phyloP scores from a whole-genome alignment of 2,888 invertebrate genomes.

The Cremastobaeus sp. region DNA sequence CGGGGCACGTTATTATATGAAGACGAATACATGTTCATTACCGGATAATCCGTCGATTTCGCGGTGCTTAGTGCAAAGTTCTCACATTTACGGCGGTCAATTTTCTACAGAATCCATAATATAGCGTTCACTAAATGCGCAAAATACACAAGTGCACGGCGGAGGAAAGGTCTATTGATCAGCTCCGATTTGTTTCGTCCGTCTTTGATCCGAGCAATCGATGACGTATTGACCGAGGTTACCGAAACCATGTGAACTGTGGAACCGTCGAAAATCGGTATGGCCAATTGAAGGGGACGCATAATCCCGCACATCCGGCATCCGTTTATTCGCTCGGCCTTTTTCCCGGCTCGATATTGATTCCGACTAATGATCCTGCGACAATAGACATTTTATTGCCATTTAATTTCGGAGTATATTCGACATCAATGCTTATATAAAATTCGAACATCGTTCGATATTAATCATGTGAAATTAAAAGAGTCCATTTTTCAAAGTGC shows the following conservation, averaged over 20 bases:
- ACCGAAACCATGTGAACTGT: slow-evolving; percentile 59
- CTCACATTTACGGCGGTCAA: slow-evolving; percentile 63
- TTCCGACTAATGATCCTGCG: slow-evolving; percentile 36
- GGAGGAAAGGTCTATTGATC: slow-evolving; percentile 44
- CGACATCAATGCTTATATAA: too few species aligned
- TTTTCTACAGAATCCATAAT: slow-evolving; percentile 59
- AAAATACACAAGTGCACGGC: slow-evolving; percentile 30
- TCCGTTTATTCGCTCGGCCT: slow-evolving; percentile 65
- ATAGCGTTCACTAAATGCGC: too few species aligned
- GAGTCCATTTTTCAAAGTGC: too few species aligned
- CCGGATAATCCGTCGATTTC: slow-evolving; percentile 60
- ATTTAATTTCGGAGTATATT: slow-evolving; percentile 51
- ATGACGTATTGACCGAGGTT: slow-evolving; percentile 16
- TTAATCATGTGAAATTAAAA: too few species aligned
- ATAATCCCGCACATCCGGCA: slow-evolving; percentile 73
- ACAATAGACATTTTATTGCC: slow-evolving; percentile 43
- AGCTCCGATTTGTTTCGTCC: slow-evolving; percentile 11
- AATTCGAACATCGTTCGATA: too few species aligned
- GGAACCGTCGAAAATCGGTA: slow-evolving; percentile 67
- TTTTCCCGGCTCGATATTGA: slow-evolving; percentile 36
- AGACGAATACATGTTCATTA: slow-evolving; percentile 56
- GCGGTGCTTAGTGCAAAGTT: slow-evolving; percentile 53
- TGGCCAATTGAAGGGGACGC: slow-evolving; percentile 65
- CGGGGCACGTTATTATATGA: slow-evolving; percentile 50
- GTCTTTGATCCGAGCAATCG: slow-evolving; percentile 14